phyloP scores from a whole-genome alignment of 2,797 vertebrate species.

The Enteromius trimaculatus region DNA sequence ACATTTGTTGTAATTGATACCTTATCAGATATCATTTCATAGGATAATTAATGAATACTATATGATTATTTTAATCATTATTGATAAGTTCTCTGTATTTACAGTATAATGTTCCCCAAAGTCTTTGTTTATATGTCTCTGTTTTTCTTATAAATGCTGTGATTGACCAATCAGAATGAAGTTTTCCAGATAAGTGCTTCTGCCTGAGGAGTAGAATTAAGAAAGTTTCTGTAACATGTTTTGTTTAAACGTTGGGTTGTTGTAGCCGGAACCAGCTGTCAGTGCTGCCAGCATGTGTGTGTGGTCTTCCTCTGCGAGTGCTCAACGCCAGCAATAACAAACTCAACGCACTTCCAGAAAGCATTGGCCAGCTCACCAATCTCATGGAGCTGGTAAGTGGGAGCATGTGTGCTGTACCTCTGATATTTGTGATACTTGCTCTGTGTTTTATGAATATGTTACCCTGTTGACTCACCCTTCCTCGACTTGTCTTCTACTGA shows the following conservation, averaged over 20 bases:
- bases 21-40: background rate
- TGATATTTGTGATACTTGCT: conserved; percentile 1
- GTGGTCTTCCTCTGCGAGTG: conserved; percentile 91
- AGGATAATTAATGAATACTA: background rate
- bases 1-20: background rate
- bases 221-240: conserved; percentile 11
- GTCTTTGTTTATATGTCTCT: background rate
- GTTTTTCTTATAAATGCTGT: background rate
- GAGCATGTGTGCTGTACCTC: conserved; percentile 32
- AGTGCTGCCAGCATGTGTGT: conserved; percentile 88
- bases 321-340: conserved; percentile 98
- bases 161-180: background rate
- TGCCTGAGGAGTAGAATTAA: background rate
- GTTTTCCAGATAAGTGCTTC: conserved; percentile 12
- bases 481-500: background rate
- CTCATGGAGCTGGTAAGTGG: conserved; percentile 93
- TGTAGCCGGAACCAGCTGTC: conserved; percentile 94
- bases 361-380: conserved; percentile 87
- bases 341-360: conserved; percentile 90
- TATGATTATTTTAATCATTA: background rate
- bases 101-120: background rate
- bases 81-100: background rate
- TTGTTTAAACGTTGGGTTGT: conserved; percentile 8
- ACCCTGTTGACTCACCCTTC: background rate
- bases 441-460: conserved; percentile 3